A percentile compares a stretch with the other conserved stretches of the same genome.
phyloP scores from a whole-genome alignment of 2,797 vertebrate genomes.

The Philypnodon macrostomus region DNA sequence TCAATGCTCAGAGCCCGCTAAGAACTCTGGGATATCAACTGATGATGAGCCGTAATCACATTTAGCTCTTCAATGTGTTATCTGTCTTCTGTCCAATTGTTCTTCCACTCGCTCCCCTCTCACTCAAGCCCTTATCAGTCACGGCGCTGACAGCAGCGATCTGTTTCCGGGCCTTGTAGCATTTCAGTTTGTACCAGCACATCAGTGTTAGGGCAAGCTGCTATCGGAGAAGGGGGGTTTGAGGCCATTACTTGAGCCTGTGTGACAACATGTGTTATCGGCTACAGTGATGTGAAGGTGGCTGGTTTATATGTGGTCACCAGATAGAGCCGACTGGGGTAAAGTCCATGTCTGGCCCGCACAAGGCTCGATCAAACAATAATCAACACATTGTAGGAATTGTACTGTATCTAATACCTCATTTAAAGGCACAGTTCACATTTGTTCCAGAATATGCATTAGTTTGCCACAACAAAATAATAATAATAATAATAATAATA shows the following conservation, averaged over 20 bases:
- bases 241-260: constrained; percentile 63
- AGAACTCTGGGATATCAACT: constrained; percentile 17
- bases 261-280: constrained; percentile 73
- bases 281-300: constrained; percentile 59
- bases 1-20: constrained; percentile 30
- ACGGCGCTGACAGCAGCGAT: constrained; percentile 55
- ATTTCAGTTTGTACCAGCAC: constrained; percentile 64
- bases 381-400: too few relatives aligned
- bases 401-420: too few relatives aligned
- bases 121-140: constrained; percentile 70
- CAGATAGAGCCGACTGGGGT: too few relatives aligned
- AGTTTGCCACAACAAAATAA: too few relatives aligned
- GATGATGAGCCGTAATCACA: constrained; percentile 59
- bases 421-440: too few relatives aligned
- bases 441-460: too few relatives aligned
- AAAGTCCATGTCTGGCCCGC: too few relatives aligned
- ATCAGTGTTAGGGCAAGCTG: constrained; percentile 58
- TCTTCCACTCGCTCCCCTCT: constrained; percentile 45
- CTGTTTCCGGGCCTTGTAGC: constrained; percentile 60
- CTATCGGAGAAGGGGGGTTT: constrained; percentile 54
- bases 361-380: too few relatives aligned
- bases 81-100: constrained; percentile 47
- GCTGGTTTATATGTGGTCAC: constrained; percentile 73
- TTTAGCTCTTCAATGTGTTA: constrained; percentile 48
- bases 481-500: too few relatives aligned